Percentiles rank a stretch among this genome's conserved stretches.
Conservation (phyloP, 1,140 invertebrate genomes). For the Onthophagus taurus region DNA sequence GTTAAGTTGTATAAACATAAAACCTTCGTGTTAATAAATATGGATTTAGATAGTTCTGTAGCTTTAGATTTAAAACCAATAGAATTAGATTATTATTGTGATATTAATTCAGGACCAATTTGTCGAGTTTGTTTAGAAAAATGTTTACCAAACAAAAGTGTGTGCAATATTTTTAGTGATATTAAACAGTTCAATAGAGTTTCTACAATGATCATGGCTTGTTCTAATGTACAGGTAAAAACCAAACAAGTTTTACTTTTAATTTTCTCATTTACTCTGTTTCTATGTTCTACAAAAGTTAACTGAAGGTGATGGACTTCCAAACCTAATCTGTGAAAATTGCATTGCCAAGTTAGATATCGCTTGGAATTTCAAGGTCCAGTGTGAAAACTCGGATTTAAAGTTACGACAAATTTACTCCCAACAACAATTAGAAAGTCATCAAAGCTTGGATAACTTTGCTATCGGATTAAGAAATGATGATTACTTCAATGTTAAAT, state of each 20-base stretch:
- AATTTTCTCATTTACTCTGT: too few species aligned
- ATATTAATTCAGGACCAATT: slow-evolving; percentile 14
- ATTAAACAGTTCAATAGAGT: slow-evolving; percentile 12
- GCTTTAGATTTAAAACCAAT: slow-evolving; percentile 10
- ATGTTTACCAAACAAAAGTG: slow-evolving; percentile 17
- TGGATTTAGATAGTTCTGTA: slow-evolving; percentile 9
- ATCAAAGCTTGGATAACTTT: slow-evolving; percentile 3
- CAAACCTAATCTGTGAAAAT: slow-evolving; percentile 35
- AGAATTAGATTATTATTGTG: slow-evolving; percentile 18
- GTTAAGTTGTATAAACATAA: too few species aligned
- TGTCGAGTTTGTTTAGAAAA: slow-evolving; percentile 22
- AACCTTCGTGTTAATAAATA: too few species aligned
- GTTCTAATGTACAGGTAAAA: slow-evolving; percentile 21
- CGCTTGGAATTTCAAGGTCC: slow-evolving; percentile 39
- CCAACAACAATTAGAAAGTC: slow-evolving; percentile 12
- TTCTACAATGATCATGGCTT: slow-evolving; percentile 21
- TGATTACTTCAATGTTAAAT: not conserved
- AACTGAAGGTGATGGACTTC: slow-evolving; percentile 38
- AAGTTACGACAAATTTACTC: slow-evolving; percentile 28
- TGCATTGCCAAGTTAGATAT: slow-evolving; percentile 36
- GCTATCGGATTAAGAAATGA: slow-evolving; percentile 2
- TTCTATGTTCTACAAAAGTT: too few species aligned
- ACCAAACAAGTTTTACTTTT: not conserved
- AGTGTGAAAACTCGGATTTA: slow-evolving; percentile 37
- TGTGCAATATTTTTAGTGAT: slow-evolving; percentile 21